phyloP scores from a whole-genome alignment of 1,140 invertebrate genomes.

The Chrysopa pallens region DNA sequence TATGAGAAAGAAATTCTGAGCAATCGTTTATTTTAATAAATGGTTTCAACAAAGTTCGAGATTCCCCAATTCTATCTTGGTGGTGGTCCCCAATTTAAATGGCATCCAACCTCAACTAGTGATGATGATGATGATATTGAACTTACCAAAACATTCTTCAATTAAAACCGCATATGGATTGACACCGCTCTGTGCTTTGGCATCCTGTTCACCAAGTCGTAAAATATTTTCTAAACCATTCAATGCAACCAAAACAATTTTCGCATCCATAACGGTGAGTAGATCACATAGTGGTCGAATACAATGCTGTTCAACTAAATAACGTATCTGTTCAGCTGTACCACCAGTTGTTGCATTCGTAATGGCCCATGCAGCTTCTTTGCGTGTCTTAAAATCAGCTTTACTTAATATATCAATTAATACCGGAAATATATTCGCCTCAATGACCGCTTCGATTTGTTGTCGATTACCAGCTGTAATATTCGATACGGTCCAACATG shows the following conservation, averaged over 20 bases:
- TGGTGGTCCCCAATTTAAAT: background rate
- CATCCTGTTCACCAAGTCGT: slow-evolving; percentile 73
- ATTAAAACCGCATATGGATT: slow-evolving; percentile 86
- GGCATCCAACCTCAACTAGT: background rate
- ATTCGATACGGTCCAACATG: slow-evolving; percentile 97
- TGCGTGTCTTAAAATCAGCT: slow-evolving; percentile 91
- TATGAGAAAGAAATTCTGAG: no score
- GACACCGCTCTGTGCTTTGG: slow-evolving; percentile 45
- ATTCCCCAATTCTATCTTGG: background rate
- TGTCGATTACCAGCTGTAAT: slow-evolving; percentile 90
- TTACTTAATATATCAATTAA: slow-evolving; percentile 80
- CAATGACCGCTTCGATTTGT: slow-evolving; percentile 91
- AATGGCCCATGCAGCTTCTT: slow-evolving; percentile 96
- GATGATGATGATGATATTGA: no score
- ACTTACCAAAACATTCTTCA: slow-evolving; percentile 89
- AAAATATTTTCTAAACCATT: slow-evolving; percentile 95
- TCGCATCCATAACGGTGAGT: slow-evolving; percentile 82
- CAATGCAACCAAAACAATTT: slow-evolving; percentile 94
- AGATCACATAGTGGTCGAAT: slow-evolving; percentile 91
- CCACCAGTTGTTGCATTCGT: slow-evolving; percentile 95
- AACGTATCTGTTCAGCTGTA: slow-evolving; percentile 78
- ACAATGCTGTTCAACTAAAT: slow-evolving; percentile 51
- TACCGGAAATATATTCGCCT: slow-evolving; percentile 86
- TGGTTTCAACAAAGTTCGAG: slow-evolving; percentile 1
- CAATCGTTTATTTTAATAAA: no score